Evolutionary conservation across 1,140 invertebrate species (phyloP).

Genomic region (Psix sp.): DNA sequence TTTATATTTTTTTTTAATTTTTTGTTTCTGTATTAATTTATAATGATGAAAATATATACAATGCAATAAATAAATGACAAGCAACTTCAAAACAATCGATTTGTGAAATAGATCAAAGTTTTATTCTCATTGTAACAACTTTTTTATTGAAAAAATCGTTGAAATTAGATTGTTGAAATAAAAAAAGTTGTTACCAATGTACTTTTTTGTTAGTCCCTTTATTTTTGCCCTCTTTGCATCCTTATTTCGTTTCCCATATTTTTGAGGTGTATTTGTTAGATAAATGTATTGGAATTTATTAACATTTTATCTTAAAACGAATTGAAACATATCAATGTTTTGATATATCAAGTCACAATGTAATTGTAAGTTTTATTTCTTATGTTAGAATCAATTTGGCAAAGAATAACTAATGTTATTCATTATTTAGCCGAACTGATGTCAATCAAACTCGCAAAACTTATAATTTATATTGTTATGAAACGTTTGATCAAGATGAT

Average conservation of each 20-base stretch:
- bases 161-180: slow-evolving; percentile 47
- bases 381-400: not conserved
- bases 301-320: not conserved
- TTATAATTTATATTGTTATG: too few species aligned
- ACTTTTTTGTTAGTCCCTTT: slow-evolving; percentile 15
- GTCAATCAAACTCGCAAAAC: too few species aligned
- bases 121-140: slow-evolving; percentile 51
- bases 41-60: slow-evolving; percentile 35
- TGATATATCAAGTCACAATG: too few species aligned
- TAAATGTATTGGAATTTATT: not conserved
- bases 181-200: slow-evolving; percentile 53
- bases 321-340: not conserved
- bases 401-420: not conserved
- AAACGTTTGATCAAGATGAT: too few species aligned
- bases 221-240: not conserved
- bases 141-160: slow-evolving; percentile 43
- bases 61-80: slow-evolving; percentile 53
- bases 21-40: slow-evolving; percentile 44
- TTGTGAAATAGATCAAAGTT: slow-evolving; percentile 45
- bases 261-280: not conserved
- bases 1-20: slow-evolving; percentile 45
- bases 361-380: too few species aligned
- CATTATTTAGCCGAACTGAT: not conserved
- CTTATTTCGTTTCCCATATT: not conserved
- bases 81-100: slow-evolving; percentile 40